phyloP scores from a whole-genome alignment of 2,797 vertebrate species.

The Borostomias antarcticus region DNA sequence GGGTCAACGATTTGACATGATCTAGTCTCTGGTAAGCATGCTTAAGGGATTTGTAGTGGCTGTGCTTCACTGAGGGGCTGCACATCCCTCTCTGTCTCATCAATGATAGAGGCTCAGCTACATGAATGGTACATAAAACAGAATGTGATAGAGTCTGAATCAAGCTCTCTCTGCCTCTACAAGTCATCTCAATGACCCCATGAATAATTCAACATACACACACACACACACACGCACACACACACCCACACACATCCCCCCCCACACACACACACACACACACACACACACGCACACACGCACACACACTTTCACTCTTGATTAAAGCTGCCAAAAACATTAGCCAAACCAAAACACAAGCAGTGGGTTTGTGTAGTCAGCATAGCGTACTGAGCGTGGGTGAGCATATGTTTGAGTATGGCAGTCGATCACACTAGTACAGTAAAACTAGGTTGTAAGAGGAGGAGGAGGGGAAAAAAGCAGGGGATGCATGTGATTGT shows the following conservation, averaged over 20 bases:
- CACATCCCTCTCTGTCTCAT: slow-evolving; percentile 61
- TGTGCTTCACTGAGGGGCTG: slow-evolving; percentile 60
- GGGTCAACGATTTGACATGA: slow-evolving; percentile 69
- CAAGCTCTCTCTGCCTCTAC: slow-evolving; percentile 53
- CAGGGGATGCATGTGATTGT: slow-evolving; percentile 27
- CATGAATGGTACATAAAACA: slow-evolving; percentile 63
- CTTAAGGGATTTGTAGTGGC: slow-evolving; percentile 63
- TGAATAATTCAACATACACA: slow-evolving; percentile 67
- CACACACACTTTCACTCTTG: not conserved
- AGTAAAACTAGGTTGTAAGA: too few relatives aligned
- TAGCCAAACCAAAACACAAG: slow-evolving; percentile 5
- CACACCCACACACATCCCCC: not conserved
- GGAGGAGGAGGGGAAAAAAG: slow-evolving; percentile 22
- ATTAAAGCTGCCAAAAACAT: slow-evolving; percentile 13
- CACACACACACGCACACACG: not conserved
- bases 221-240: not conserved
- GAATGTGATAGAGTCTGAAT: slow-evolving; percentile 65
- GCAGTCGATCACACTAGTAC: too few relatives aligned
- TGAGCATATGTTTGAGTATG: too few relatives aligned
- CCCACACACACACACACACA: not conserved
- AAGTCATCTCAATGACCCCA: slow-evolving; percentile 61
- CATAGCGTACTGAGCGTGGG: too few relatives aligned
- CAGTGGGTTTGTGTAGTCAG: not conserved
- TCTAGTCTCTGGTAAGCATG: slow-evolving; percentile 62
- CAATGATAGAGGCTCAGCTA: slow-evolving; percentile 62